Evolutionary conservation across 2,888 invertebrate genomes (phyloP).

Genomic region (Hartigia nigra): DNA sequence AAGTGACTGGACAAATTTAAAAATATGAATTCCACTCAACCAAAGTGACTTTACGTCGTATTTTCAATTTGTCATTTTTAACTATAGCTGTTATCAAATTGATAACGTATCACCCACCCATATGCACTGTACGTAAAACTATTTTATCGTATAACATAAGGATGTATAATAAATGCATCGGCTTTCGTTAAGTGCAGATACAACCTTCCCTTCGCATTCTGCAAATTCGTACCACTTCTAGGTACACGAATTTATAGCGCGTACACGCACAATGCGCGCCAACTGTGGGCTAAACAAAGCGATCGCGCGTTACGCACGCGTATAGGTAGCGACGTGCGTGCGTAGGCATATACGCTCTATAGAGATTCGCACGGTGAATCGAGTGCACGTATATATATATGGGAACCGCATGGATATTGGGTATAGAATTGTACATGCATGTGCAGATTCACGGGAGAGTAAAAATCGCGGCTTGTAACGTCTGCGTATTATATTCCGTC

Average conservation of each 20-base stretch:
- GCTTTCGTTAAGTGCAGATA: constrained; percentile 52
- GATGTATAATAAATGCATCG: background rate
- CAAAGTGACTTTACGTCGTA: background rate
- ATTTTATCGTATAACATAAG: background rate
- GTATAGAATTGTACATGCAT: background rate
- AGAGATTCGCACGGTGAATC: background rate
- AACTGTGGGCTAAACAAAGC: constrained; percentile 45
- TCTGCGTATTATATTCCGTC: constrained; percentile 28
- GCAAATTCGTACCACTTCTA: constrained; percentile 32
- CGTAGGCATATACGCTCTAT: background rate
- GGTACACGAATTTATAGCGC: constrained; percentile 49
- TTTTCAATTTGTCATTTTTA: background rate
- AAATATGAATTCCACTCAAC: background rate
- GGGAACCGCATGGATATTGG: background rate
- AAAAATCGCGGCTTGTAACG: constrained; percentile 17
- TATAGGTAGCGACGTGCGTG: background rate
- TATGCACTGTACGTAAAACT: background rate
- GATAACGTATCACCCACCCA: background rate
- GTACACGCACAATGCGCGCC: constrained; percentile 51
- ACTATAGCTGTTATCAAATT: background rate
- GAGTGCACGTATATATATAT: background rate
- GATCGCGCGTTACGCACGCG: background rate
- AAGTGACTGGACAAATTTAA: background rate
- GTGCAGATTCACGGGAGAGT: background rate
- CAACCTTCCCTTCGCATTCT: constrained; percentile 49